These are phyloP conservation scores for Turritopsis dohrnii DNA, from an alignment of 30 jellyfish, hydroid and myxozoan species.

Conservation along the genomic window DNA sequence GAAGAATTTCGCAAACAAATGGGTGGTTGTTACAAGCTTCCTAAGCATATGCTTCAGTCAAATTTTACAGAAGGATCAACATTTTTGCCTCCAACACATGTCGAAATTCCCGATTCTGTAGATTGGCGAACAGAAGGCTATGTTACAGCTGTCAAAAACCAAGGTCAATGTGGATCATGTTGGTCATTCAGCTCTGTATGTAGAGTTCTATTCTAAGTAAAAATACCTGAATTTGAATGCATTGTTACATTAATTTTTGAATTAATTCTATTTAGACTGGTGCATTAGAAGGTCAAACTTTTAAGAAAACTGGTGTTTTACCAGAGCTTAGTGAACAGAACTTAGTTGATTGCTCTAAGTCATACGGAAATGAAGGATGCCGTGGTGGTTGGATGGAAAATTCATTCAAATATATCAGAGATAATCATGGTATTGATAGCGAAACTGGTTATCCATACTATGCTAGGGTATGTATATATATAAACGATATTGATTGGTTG, in stretches of 20 bases:
- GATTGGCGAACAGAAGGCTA: slow-evolving; percentile 94
- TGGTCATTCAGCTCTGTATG: slow-evolving; percentile 95
- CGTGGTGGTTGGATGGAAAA: slow-evolving; percentile 98
- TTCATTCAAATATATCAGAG: slow-evolving; percentile 74
- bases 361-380: slow-evolving; percentile 92
- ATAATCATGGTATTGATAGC: slow-evolving; percentile 89
- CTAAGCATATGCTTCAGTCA: slow-evolving; percentile 29
- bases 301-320: slow-evolving; percentile 68
- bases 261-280: slow-evolving; percentile 61
- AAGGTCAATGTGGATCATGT: slow-evolving; percentile 99
- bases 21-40: slow-evolving; percentile 77
- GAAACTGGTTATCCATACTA: slow-evolving; percentile 89
- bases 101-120: slow-evolving; percentile 67
- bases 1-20: slow-evolving; percentile 63
- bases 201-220: not conserved
- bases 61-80: slow-evolving; percentile 38
- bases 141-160: slow-evolving; percentile 90
- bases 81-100: slow-evolving; percentile 37
- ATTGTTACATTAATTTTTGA: too few relatives aligned
- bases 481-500: too few relatives aligned
- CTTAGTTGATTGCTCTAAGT: slow-evolving; percentile 74
- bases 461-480: slow-evolving; percentile 68
- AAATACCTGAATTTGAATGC: too few relatives aligned
- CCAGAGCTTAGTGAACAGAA: slow-evolving; percentile 90
- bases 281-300: slow-evolving; percentile 90